Evolutionary conservation across 1,140 invertebrate species (phyloP).

Genomic region (Pseudomyrmex dendroicus): DNA sequence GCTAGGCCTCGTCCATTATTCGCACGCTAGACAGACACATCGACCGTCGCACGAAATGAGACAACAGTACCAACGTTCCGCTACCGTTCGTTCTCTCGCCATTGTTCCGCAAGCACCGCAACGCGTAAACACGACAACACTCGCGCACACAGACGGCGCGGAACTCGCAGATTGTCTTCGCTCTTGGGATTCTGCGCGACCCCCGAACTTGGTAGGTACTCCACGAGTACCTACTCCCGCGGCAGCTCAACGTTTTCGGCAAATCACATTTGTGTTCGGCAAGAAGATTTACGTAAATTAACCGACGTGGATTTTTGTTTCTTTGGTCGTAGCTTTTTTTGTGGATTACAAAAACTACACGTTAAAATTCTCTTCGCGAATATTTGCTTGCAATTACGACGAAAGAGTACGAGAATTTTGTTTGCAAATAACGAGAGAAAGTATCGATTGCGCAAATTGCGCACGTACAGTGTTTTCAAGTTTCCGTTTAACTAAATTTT

Average conservation of each 20-base stretch:
- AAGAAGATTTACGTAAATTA: slow-evolving; percentile 20
- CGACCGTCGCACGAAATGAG: slow-evolving; percentile 25
- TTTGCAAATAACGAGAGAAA: not conserved
- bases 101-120: not conserved
- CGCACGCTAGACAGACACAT: slow-evolving; percentile 25
- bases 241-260: slow-evolving; percentile 15
- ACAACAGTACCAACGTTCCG: slow-evolving; percentile 5
- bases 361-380: too few species aligned
- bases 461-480: too few species aligned
- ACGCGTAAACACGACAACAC: too few species aligned
- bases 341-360: not conserved
- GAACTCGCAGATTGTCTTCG: slow-evolving; percentile 3
- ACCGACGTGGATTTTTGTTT: slow-evolving; percentile 6
- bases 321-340: not conserved
- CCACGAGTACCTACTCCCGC: too few species aligned
- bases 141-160: not conserved
- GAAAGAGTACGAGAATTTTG: too few species aligned
- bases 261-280: slow-evolving; percentile 10
- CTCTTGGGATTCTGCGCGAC: not conserved
- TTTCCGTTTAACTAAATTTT: not conserved
- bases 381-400: too few species aligned
- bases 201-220: not conserved
- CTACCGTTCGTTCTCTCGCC: not conserved
- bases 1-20: slow-evolving; percentile 30
- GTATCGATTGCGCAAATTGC: too few species aligned